Percentiles rank a stretch among this genome's conserved stretches.
phyloP scores from a whole-genome alignment of 2,888 invertebrate genomes.

The Drosophila koepferae region DNA sequence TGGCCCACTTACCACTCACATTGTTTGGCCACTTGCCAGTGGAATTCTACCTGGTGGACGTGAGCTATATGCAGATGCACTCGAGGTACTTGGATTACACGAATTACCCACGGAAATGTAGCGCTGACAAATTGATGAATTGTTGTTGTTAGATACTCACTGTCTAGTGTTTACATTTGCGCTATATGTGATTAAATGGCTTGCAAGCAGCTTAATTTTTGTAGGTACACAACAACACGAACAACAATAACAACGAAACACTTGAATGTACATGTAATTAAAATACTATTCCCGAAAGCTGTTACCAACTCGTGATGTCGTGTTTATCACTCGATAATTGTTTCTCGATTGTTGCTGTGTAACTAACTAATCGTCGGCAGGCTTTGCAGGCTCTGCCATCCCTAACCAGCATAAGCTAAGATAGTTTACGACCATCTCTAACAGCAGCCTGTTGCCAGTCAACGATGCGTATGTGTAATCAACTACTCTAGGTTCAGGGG shows the following conservation, averaged over 20 bases:
- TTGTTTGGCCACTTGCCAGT: constrained; percentile 33
- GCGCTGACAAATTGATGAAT: constrained; percentile 9
- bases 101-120: constrained; percentile 5
- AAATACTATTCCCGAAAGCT: constrained; percentile 55
- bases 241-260: constrained; percentile 29
- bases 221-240: constrained; percentile 24
- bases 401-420: constrained; percentile 1
- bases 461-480: constrained; percentile 28
- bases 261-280: constrained; percentile 64
- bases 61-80: constrained; percentile 45
- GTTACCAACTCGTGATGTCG: constrained; percentile 15
- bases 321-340: background rate
- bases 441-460: constrained; percentile 12
- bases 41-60: constrained; percentile 48
- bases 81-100: constrained; percentile 19
- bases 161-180: constrained; percentile 30
- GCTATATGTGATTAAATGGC: constrained; percentile 26
- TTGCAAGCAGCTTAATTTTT: constrained; percentile 22
- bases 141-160: constrained; percentile 24
- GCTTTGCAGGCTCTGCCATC: background rate
- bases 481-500: constrained; percentile 51
- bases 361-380: constrained; percentile 1
- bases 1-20: constrained; percentile 9
- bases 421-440: constrained; percentile 8
- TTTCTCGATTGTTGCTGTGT: constrained; percentile 4